phyloP scores from a whole-genome alignment of 2,797 vertebrate species.

The Novumbra hubbsi region DNA sequence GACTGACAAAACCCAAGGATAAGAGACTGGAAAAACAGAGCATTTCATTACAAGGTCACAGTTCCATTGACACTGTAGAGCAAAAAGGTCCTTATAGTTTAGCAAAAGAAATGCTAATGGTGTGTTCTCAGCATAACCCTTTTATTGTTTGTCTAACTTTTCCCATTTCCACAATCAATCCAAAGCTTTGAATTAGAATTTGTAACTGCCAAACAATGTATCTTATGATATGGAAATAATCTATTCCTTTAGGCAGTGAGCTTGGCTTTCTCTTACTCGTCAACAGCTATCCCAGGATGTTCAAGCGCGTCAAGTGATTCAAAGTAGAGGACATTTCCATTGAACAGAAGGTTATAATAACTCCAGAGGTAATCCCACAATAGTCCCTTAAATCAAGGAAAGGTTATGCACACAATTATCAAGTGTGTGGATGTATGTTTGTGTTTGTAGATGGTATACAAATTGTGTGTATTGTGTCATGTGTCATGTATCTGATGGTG shows the following conservation, averaged over 20 bases:
- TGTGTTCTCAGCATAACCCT: neutral
- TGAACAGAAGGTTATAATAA: neutral
- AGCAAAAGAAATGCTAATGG: neutral
- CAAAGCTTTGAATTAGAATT: neutral
- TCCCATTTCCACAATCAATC: neutral
- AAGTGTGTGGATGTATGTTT: neutral
- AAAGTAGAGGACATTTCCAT: neutral
- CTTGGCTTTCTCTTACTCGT: conserved; percentile 18
- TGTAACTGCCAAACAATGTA: neutral
- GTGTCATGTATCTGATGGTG: too few species aligned
- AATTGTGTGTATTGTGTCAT: neutral
- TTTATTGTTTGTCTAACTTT: neutral
- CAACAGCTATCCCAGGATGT: neutral
- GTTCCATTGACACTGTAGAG: neutral
- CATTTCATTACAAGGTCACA: conserved; percentile 1
- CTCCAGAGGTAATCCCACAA: neutral
- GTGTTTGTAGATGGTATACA: neutral
- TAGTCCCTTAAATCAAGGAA: neutral
- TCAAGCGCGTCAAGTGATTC: neutral
- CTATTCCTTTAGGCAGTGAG: conserved; percentile 11
- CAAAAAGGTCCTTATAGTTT: neutral
- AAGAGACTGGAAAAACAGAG: conserved; percentile 11
- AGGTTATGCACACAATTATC: neutral
- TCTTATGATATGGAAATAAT: conserved; percentile 9
- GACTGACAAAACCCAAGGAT: neutral